Base-by-base conservation (phyloP, 1,140 invertebrate species). In the Cydia splendana region DNA sequence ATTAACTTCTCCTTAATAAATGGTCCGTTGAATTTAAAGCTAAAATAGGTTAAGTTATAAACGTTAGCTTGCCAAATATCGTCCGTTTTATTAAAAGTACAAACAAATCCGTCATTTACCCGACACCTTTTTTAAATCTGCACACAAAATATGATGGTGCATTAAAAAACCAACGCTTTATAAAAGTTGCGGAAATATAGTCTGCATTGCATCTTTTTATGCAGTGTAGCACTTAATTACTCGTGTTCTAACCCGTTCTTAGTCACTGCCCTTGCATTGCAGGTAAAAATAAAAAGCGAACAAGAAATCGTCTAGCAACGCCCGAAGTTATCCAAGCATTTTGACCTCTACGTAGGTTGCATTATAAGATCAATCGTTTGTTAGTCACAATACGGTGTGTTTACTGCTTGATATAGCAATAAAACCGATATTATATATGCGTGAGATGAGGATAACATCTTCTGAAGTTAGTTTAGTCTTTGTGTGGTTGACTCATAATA, bases 121-220 rank as follows among this genome's bases (percentile, higher is more conserved):
- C 4, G 6, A 18, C 57, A 62, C 57, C 38, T 42, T 18, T 18
- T 24, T 18, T 62, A 62, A 24, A 30, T 30, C 12, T 28, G 5
- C 10, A 65, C 62, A 24, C 10, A 65, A 65, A 65, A 20, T 24
- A 24, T 0, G 10, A 30, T 65, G 12, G 10, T 45, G 42, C 12
- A 45, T 45, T 45, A 45, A 45, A 45, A 45, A 45, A 7, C 42
- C 51, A 53, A 53, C 51, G 15, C 5, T 53, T 0, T 53, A 7
- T 18, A 53, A 53, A 53, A 7, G 57, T 12, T 62, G 57, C 57
- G 57, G 57, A 24, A 62, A 62, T 62, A 24, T 24, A 62, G 57
- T 62, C 57, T 62, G 57, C 57, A 62, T 62, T 62, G 57, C 57
- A 62, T 62, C 57, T 57, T 57, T 48, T 48, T 62, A 62, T 62